phyloP scores from a whole-genome alignment of 2,797 vertebrate species.

The Paguma larvata region DNA sequence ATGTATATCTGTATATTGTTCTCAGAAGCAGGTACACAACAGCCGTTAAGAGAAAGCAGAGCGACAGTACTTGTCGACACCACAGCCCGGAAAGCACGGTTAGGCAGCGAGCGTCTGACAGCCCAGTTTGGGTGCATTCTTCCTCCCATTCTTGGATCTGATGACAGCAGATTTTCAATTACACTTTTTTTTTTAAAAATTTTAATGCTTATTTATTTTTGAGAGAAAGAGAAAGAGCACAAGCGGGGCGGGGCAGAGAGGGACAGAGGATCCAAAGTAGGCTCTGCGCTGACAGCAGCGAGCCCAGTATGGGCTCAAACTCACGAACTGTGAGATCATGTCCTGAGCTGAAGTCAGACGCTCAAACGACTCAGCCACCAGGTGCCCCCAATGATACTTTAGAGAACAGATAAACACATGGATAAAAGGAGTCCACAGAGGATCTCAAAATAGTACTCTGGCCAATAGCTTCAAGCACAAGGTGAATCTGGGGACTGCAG shows the following conservation, averaged over 20 bases:
- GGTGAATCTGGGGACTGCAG: not conserved
- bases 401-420: not conserved
- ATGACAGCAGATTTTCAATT: constrained; percentile 52
- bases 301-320: no score
- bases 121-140: constrained; percentile 36
- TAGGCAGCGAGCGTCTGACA: constrained; percentile 25
- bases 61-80: not conserved
- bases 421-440: constrained; percentile 61
- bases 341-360: no score
- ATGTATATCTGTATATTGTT: not conserved
- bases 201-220: no score
- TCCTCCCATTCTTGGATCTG: constrained; percentile 27
- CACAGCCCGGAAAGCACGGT: not conserved
- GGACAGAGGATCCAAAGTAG: no score
- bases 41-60: constrained; percentile 45
- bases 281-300: no score
- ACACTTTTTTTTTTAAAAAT: not conserved
- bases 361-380: no score
- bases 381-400: constrained; percentile 17
- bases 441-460: constrained; percentile 49
- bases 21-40: constrained; percentile 22
- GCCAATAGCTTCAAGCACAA: constrained; percentile 49
- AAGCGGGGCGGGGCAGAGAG: no score
- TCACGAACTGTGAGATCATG: no score
- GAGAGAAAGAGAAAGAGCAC: no score